Base-by-base conservation (phyloP, 2,113 vertebrate genomes). In the Monopterus albus region DNA sequence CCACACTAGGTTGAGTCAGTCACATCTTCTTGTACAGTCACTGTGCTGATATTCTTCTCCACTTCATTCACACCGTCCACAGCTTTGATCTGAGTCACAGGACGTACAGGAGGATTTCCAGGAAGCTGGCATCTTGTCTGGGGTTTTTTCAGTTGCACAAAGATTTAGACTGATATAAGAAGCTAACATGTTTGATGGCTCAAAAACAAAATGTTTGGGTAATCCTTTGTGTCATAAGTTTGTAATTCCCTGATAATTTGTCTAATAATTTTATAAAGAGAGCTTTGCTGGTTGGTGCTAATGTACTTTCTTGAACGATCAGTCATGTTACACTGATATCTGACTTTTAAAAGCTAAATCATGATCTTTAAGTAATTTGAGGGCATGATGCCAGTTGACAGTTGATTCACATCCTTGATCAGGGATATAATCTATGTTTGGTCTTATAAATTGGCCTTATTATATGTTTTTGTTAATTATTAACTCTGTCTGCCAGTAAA, bases 1-100 rank as follows among this genome's bases (percentile, higher is more conserved):
- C 57, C 61, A 31, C 85, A 88, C 78, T 75, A 75, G 90, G 66
- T 60, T 74, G 67, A 91, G 87, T 89, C 88, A 91, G 81, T 92
- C 88, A 88, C 52, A 23, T 40, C 64, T 49, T 50, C 60, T 33
- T 64, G 74, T 77, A 49, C 13, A 67, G 70, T 89, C 81, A 84
- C 62, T 5, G 47, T 55, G 11, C n/a, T 52, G 60, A 61, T 36
- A 45, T 62, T 53, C 42, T 59, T 64, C 71, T 60, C 51, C 39
- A 21, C 69, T 38, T 60, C 47, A 52, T 56, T 78, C 50, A 66
- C 28, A 4, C 45, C 39, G 12, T 43, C 21, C 36, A 36, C 12
- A 36, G 61, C 45, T 65, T 36, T 51, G 45, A 55, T 49, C 47
- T 25, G 53, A 65, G 72, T 81, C 64, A 61, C 2, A 11, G 21